A percentile compares a stretch with the other conserved stretches of the same genome.
These are phyloP conservation scores for Meliscaeva auricollis DNA, from an alignment of 2,888 invertebrate species.

Conservation along the genomic window DNA sequence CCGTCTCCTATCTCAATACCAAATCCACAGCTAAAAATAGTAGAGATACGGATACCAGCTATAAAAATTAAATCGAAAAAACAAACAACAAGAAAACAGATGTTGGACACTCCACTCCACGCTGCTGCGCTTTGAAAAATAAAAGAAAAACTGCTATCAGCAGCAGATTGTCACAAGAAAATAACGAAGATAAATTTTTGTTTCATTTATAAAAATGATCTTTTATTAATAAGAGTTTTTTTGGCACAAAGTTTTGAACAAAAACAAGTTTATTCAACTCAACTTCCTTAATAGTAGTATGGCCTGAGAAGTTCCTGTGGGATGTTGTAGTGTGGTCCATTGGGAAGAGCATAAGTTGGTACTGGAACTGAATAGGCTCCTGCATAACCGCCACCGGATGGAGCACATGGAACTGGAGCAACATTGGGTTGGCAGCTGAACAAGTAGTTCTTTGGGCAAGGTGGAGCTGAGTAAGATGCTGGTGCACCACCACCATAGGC, in stretches of 20 bases:
- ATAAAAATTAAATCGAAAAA: neutral
- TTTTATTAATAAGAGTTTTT: constrained; percentile 2
- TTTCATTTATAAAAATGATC: neutral
- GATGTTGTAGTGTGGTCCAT: constrained; percentile 61
- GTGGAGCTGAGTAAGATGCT: constrained; percentile 60
- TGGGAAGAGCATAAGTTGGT: constrained; percentile 79
- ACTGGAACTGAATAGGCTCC: constrained; percentile 81
- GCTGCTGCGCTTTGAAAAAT: constrained; percentile 3
- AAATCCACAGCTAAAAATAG: constrained; percentile 46
- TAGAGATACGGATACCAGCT: neutral
- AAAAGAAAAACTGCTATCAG: constrained; percentile 24
- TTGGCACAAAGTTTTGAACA: neutral
- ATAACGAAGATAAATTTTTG: neutral
- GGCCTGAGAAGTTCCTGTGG: constrained; percentile 78
- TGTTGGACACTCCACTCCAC: constrained; percentile 6
- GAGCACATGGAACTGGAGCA: constrained; percentile 80
- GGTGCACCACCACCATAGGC: constrained; percentile 77
- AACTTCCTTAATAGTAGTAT: constrained; percentile 74
- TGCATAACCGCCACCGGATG: constrained; percentile 70
- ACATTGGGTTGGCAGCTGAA: constrained; percentile 81
- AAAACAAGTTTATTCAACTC: neutral
- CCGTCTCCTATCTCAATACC: constrained; percentile 20
- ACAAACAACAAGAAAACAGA: constrained; percentile 32
- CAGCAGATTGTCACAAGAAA: constrained; percentile 5
- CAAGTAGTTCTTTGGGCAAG: constrained; percentile 81